Conservation (phyloP, 2,888 invertebrate species). For the Ectemnius cavifrons region DNA sequence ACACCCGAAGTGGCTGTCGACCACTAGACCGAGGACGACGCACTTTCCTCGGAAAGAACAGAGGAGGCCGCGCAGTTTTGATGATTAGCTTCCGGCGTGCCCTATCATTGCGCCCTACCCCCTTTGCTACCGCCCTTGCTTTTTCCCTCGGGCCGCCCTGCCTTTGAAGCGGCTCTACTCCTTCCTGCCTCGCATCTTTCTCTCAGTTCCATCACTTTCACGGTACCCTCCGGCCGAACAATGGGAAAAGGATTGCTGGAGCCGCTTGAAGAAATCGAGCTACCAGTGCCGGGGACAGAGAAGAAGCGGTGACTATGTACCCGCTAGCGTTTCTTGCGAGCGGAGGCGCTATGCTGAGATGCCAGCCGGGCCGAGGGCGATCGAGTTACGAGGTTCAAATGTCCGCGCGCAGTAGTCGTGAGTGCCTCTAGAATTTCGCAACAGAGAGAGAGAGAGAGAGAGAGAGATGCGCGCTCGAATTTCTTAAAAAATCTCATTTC, state of each 20-base stretch:
- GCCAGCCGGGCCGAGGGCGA: slow-evolving; percentile 43
- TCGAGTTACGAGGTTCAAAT: slow-evolving; percentile 65
- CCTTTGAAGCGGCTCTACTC: not conserved
- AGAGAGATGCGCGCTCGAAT: slow-evolving; percentile 41
- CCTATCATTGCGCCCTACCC: slow-evolving; percentile 26
- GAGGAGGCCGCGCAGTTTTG: slow-evolving; percentile 30
- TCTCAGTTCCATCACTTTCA: slow-evolving; percentile 10
- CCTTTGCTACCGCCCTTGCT: slow-evolving; percentile 1
- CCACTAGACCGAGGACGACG: slow-evolving; percentile 17
- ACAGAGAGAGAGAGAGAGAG: not conserved
- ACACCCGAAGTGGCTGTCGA: slow-evolving; percentile 52
- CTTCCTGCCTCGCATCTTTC: slow-evolving; percentile 3
- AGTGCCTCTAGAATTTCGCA: slow-evolving; percentile 56
- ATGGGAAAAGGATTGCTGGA: slow-evolving; percentile 28
- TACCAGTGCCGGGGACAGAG: slow-evolving; percentile 24
- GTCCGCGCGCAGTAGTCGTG: slow-evolving; percentile 54
- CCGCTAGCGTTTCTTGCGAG: slow-evolving; percentile 34
- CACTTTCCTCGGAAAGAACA: slow-evolving; percentile 23
- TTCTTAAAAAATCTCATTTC: slow-evolving; percentile 56
- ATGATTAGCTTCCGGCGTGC: slow-evolving; percentile 44
- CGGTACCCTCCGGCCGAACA: slow-evolving; percentile 14
- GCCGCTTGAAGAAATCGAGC: slow-evolving; percentile 28
- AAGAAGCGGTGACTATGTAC: slow-evolving; percentile 35
- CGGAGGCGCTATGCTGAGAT: slow-evolving; percentile 40
- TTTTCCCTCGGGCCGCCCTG: not conserved